phyloP scores from a whole-genome alignment of 2,888 invertebrate species.

The Dasypolia templi region DNA sequence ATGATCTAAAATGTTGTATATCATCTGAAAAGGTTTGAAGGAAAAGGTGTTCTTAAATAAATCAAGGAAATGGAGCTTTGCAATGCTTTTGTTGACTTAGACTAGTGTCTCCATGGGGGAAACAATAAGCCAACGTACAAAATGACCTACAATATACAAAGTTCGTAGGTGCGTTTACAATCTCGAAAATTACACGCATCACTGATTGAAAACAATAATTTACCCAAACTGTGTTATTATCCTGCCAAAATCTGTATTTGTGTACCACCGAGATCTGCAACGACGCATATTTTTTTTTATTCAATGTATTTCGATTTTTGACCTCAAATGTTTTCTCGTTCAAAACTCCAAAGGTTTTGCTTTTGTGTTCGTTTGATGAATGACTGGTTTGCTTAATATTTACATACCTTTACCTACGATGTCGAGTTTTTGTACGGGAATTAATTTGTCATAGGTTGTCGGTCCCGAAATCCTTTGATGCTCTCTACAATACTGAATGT shows the following conservation, averaged over 20 bases:
- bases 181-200: too few relatives aligned
- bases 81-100: too few relatives aligned
- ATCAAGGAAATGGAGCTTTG: too few relatives aligned
- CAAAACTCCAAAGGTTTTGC: constrained; percentile 8
- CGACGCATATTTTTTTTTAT: neutral
- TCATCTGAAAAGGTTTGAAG: too few relatives aligned
- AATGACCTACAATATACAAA: too few relatives aligned
- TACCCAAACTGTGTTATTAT: neutral
- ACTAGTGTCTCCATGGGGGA: too few relatives aligned
- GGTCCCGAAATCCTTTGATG: constrained; percentile 45
- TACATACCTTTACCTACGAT: neutral
- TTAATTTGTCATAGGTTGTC: constrained; percentile 52
- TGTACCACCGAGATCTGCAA: neutral
- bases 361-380: constrained; percentile 46
- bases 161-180: too few relatives aligned
- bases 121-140: too few relatives aligned
- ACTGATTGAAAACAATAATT: too few relatives aligned
- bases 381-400: constrained; percentile 45
- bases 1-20: too few relatives aligned
- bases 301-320: too few relatives aligned
- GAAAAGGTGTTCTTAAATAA: too few relatives aligned
- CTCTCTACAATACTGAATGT: constrained; percentile 34
- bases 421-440: constrained; percentile 42
- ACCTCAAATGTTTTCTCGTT: constrained; percentile 5
- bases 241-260: neutral